phyloP scores from a whole-genome alignment of 2,888 invertebrate genomes.

The Neoscelio sp. region DNA sequence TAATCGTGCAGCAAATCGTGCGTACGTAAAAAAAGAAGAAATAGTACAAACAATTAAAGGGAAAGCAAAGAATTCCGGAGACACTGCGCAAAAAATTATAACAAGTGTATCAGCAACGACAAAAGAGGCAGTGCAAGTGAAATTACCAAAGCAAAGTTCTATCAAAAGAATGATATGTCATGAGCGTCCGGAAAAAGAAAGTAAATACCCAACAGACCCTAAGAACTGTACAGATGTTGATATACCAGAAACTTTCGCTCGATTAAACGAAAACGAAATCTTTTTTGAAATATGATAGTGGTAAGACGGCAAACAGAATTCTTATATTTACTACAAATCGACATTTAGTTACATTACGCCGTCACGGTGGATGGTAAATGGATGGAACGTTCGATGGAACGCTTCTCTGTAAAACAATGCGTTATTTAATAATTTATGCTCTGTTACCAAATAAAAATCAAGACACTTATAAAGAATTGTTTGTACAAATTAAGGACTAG shows the following conservation, averaged over 20 bases:
- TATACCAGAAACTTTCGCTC: background rate
- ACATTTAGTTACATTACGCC: background rate
- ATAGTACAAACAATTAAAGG: background rate
- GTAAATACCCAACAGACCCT: background rate
- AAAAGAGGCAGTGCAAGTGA: background rate
- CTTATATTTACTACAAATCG: background rate
- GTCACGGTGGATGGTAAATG: too few relatives aligned
- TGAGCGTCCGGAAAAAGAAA: background rate
- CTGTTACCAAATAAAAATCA: too few relatives aligned
- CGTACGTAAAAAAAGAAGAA: background rate
- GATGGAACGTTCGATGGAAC: background rate
- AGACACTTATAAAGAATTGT: too few relatives aligned
- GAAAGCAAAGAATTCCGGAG: background rate
- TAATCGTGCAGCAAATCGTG: background rate
- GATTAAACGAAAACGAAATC: background rate
- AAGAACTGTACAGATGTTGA: background rate
- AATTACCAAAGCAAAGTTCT: slow-evolving; percentile 1
- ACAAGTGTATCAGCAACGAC: background rate
- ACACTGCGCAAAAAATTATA: slow-evolving; percentile 1
- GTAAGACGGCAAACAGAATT: background rate
- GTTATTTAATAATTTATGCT: too few relatives aligned
- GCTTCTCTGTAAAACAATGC: too few relatives aligned
- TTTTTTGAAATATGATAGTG: slow-evolving; percentile 11
- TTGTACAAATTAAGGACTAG: too few relatives aligned
- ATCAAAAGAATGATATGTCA: background rate